These are phyloP conservation scores for Loriculus beryllinus DNA, from an alignment of 2,797 vertebrate genomes.

Conservation along the genomic window DNA sequence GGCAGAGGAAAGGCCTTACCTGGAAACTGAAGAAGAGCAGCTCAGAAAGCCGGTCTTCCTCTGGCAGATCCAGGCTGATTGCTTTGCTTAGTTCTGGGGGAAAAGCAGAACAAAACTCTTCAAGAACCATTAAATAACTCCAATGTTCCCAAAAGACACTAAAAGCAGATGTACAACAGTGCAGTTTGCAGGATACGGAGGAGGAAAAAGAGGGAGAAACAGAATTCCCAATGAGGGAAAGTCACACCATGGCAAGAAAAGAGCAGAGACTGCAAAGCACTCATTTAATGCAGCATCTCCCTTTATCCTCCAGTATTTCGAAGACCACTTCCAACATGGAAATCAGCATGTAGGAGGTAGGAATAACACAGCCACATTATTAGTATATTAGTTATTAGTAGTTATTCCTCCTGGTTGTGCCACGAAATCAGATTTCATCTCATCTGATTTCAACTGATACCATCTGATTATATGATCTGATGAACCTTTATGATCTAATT, in stretches of 20 bases:
- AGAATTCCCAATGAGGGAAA: not conserved
- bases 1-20: slow-evolving; percentile 20
- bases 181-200: accelerated
- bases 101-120: not conserved
- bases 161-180: accelerated
- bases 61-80: slow-evolving; percentile 60
- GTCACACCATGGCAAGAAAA: accelerated
- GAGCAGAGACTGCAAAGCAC: not conserved
- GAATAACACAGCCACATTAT: accelerated
- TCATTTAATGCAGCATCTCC: not conserved
- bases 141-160: not conserved
- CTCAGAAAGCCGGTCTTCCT: slow-evolving; percentile 53
- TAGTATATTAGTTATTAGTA: not conserved
- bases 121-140: not conserved
- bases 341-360: accelerated
- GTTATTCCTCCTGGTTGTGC: not conserved
- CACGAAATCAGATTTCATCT: not conserved
- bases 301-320: accelerated
- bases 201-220: not conserved
- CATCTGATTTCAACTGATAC: not conserved
- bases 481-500: no score
- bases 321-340: accelerated
- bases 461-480: no score
- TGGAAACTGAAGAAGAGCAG: slow-evolving; percentile 71
- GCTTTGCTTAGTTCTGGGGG: slow-evolving; percentile 68